A percentile compares a stretch with the other conserved stretches of the same genome.
These are phyloP conservation scores for Panopea generosa DNA, from an alignment of 2,888 invertebrate species.

Conservation along the genomic window DNA sequence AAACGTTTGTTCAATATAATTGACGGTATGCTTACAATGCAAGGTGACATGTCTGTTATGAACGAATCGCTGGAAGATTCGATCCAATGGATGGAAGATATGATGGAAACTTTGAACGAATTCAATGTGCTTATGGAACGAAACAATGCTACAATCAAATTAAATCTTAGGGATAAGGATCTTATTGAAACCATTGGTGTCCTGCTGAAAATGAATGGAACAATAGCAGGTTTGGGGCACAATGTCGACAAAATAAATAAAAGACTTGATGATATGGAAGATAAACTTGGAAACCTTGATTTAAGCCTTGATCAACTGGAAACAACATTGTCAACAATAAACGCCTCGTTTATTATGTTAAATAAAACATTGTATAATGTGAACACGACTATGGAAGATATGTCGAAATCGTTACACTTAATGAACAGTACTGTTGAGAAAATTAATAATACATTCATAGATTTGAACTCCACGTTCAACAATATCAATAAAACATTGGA, in stretches of 20 bases:
- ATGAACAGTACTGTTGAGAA: conserved; percentile 36
- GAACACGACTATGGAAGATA: conserved; percentile 37
- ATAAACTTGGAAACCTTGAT: conserved; percentile 24
- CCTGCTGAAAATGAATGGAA: conserved; percentile 52
- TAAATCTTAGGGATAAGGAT: conserved; percentile 37
- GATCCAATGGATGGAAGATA: conserved; percentile 41
- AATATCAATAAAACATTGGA: conserved; percentile 37
- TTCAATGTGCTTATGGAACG: conserved; percentile 35
- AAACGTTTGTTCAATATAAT: conserved; percentile 19
- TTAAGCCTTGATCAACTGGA: conserved; percentile 30
- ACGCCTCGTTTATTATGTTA: conserved; percentile 31
- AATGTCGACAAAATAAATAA: conserved; percentile 51
- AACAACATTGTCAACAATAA: conserved; percentile 32
- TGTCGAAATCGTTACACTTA: conserved; percentile 17
- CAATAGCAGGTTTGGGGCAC: conserved; percentile 38
- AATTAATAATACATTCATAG: conserved; percentile 4
- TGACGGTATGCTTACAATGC: conserved; percentile 19
- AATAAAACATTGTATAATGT: conserved; percentile 36
- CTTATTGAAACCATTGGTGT: conserved; percentile 46
- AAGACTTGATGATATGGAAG: conserved; percentile 45
- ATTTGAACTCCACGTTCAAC: conserved; percentile 17
- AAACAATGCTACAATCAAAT: conserved; percentile 25
- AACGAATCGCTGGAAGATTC: conserved; percentile 43
- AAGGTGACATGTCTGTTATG: conserved; percentile 31
- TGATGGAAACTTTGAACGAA: conserved; percentile 35